A percentile compares a stretch with the other conserved stretches of the same genome.
phyloP scores from a whole-genome alignment of 2,797 vertebrate species.

The Thamnophis elegans region DNA sequence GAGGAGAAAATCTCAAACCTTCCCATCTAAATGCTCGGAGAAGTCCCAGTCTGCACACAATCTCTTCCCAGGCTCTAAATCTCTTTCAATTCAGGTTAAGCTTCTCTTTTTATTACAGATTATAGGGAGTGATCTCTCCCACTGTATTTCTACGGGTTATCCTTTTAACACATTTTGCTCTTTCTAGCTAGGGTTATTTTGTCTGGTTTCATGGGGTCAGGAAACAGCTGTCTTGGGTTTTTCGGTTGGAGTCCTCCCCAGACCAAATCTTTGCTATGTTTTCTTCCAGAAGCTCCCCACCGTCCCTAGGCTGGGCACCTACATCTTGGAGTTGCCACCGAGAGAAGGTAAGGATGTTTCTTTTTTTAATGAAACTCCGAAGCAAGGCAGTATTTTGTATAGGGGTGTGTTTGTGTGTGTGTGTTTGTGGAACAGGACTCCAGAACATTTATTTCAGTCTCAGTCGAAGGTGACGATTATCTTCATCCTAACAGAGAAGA shows the following conservation, averaged over 20 bases:
- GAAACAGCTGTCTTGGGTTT: background rate
- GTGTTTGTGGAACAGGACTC: no score
- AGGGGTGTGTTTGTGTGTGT: background rate
- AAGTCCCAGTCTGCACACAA: conserved; percentile 17
- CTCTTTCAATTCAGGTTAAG: conserved; percentile 46
- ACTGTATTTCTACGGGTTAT: conserved; percentile 38
- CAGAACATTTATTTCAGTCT: background rate
- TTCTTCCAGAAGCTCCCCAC: background rate
- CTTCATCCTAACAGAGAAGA: background rate
- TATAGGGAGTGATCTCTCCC: conserved; percentile 39
- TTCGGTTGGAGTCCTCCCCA: background rate
- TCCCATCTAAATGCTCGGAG: conserved; percentile 25
- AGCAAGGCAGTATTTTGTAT: background rate
- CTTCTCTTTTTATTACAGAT: conserved; percentile 47
- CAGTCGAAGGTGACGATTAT: background rate
- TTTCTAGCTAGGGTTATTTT: conserved; percentile 40
- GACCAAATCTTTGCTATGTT: conserved; percentile 37
- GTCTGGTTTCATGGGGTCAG: conserved; percentile 18
- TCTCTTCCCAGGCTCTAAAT: conserved; percentile 32
- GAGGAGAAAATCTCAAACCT: conserved; percentile 45
- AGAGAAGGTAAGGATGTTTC: conserved; percentile 8
- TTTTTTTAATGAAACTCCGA: background rate
- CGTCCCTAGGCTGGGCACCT: background rate
- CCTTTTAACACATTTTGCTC: conserved; percentile 48
- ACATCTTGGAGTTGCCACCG: background rate